Evolutionary conservation across 2,113 vertebrate genomes (phyloP).

Genomic region (Dascyllus trimaculatus): DNA sequence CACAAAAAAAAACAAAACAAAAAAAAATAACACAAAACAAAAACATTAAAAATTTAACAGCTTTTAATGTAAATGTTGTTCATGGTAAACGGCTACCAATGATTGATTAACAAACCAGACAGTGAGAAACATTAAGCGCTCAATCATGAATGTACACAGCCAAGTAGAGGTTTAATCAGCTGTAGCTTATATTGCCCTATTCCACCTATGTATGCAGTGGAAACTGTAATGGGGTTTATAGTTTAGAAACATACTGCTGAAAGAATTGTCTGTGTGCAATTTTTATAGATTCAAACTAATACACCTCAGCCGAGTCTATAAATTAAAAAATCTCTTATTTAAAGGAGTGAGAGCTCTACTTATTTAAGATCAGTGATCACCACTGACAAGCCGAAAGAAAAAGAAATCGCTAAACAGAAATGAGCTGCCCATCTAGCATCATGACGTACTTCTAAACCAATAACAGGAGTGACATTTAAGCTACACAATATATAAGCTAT

Average conservation of each 20-base stretch:
- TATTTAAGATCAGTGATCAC: constrained; percentile 41
- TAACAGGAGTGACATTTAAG: constrained; percentile 35
- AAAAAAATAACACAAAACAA: constrained; percentile 33
- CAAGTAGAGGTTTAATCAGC: constrained; percentile 50
- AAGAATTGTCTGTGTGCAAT: constrained; percentile 56
- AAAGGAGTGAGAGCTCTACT: constrained; percentile 41
- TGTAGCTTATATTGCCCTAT: constrained; percentile 34
- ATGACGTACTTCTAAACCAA: constrained; percentile 47
- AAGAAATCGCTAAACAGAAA: constrained; percentile 39
- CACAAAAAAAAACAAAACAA: constrained; percentile 36
- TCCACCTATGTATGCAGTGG: not conserved
- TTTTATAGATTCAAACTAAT: constrained; percentile 33
- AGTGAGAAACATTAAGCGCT: constrained; percentile 68
- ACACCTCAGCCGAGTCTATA: constrained; percentile 20
- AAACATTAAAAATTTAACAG: constrained; percentile 49
- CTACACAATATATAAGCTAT: constrained; percentile 11
- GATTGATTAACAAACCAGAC: constrained; percentile 58
- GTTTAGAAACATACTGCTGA: constrained; percentile 66
- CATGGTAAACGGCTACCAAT: constrained; percentile 50
- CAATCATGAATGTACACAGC: constrained; percentile 52
- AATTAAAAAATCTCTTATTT: constrained; percentile 34
- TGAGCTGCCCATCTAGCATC: constrained; percentile 56
- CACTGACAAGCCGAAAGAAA: constrained; percentile 46
- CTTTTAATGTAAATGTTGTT: constrained; percentile 58
- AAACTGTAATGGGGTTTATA: constrained; percentile 1